Conservation (phyloP, 2,888 invertebrate species). For the Andrena marginata region DNA sequence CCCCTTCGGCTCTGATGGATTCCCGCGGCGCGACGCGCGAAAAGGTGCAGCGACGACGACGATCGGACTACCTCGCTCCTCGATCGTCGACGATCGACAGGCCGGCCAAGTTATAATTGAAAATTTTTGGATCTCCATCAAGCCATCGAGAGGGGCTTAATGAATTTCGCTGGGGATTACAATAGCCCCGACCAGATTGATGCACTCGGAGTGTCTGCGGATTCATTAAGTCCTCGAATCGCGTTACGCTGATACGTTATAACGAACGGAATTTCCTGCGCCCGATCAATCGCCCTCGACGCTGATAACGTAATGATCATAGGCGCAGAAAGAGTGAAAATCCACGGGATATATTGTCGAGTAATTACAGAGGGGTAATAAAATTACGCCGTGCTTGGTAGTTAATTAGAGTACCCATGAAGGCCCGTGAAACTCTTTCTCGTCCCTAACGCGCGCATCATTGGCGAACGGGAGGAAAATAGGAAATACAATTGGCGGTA, state of each 20-base stretch:
- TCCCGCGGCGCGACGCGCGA: too few relatives aligned
- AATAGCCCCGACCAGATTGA: conserved; percentile 11
- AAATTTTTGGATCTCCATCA: conserved; percentile 36
- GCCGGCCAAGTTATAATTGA: conserved; percentile 45
- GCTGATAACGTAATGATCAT: conserved; percentile 13
- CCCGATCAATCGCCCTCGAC: conserved; percentile 18
- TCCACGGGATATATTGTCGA: conserved; percentile 2
- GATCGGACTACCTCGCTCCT: not conserved
- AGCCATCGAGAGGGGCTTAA: conserved; percentile 12
- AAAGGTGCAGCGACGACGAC: not conserved
- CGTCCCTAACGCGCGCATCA: too few relatives aligned
- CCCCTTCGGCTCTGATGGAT: not conserved
- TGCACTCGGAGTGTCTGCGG: conserved; percentile 32
- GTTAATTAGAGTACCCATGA: not conserved
- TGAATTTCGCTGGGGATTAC: conserved; percentile 26
- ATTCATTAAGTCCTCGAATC: conserved; percentile 35
- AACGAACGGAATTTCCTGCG: conserved; percentile 39
- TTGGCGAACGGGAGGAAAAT: too few relatives aligned
- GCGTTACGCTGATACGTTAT: conserved; percentile 14
- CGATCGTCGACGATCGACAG: conserved; percentile 1
- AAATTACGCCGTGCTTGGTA: not conserved
- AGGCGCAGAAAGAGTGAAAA: not conserved
- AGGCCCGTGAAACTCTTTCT: too few relatives aligned
- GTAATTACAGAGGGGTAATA: not conserved
- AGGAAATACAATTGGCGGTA: too few relatives aligned